Evolutionary conservation across 2,888 invertebrate genomes (phyloP), one percentile per base, ranked within the genome.

Genomic region (Icerya purchasi): DNA sequence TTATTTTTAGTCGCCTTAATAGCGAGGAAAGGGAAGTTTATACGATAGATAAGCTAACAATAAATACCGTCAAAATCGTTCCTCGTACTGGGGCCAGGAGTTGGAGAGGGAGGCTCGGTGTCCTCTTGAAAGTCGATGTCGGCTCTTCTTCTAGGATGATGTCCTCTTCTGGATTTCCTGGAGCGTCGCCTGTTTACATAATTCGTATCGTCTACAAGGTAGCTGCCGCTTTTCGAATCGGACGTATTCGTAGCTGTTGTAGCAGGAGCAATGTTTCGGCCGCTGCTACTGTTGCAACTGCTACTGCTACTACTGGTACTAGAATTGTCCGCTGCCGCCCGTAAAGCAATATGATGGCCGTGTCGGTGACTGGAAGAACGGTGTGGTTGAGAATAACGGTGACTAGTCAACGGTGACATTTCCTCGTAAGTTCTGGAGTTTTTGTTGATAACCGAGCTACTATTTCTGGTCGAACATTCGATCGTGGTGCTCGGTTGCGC

Each of bases 181-280:
- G 61, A 61, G 24, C 54, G 56, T 54, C 57, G 36, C 20, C 57
- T 53, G 50, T 61, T 57, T n/a, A 57, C 61, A 54, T 57, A 57
- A 51, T 61, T 57, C 22, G 57, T 61, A 50, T 57, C 57, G 51
- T 61, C 57, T 18, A 54, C 57, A 8, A 57, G 50, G 20, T 56
- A 53, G 56, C 50, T 54, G 20, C 50, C 36, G 52, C 58, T 50
- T 19, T 57, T 74, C 64, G 77, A 73, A 70, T 75, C 77, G 52
- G 74, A 68, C 3, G 60, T 56, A 55, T 60, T 56, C 51, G 55
- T 56, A 19, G 56, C 53, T 53, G 56, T 56, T 22, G 59, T 54
- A 18, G 19, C 20, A n/a, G 53, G 24, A 2, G 56, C 53, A 49
- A 56, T 56, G n/a, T 52, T 49, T 22, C 56, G 56, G 56, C 53